These are phyloP conservation scores for Microcebus ravelobensis DNA, from an alignment of 2,113 vertebrate species.

Conservation along the genomic window DNA sequence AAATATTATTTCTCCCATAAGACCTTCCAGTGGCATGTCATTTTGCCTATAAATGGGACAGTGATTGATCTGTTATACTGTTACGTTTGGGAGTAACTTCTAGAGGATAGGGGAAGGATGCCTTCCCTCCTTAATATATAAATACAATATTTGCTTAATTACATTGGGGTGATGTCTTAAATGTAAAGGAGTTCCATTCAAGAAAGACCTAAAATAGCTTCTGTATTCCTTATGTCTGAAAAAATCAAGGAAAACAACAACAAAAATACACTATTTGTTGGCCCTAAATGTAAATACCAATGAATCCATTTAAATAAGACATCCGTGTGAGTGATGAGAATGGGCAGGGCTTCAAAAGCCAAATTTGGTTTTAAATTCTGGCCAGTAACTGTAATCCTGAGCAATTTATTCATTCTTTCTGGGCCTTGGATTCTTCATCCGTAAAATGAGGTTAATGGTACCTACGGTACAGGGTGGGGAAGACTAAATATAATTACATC, in stretches of 20 bases:
- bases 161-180: neutral
- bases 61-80: neutral
- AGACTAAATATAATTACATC: neutral
- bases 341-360: neutral
- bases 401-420: neutral
- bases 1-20: constrained; percentile 32
- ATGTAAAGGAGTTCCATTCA: neutral
- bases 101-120: neutral
- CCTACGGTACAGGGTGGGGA: neutral
- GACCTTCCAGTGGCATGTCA: neutral
- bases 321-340: neutral
- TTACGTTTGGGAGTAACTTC: neutral
- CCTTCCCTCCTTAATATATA: neutral
- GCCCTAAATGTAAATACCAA: neutral
- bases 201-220: neutral
- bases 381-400: neutral
- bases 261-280: neutral
- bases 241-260: neutral
- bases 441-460: neutral
- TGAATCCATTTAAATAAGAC: neutral
- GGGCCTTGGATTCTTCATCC: neutral
- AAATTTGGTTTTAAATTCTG: neutral
- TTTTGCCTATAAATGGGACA: neutral
- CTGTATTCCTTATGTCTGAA: neutral
- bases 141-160: neutral